phyloP scores from a whole-genome alignment of 1,140 invertebrate genomes.

The Antheraea pernyi region DNA sequence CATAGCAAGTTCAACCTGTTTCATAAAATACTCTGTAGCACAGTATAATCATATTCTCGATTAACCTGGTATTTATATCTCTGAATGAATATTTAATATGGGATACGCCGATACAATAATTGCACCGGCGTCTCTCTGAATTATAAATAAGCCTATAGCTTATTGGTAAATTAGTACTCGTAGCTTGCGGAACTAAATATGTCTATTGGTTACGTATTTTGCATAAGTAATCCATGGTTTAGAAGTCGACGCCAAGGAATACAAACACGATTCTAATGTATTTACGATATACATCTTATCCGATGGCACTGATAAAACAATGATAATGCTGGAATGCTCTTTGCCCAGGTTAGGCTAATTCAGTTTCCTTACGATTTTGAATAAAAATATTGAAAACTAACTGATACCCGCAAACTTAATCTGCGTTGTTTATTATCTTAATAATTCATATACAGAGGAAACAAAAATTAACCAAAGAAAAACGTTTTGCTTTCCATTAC shows the following conservation, averaged over 20 bases:
- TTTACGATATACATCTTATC: too few species aligned
- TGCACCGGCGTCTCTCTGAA: slow-evolving; percentile 27
- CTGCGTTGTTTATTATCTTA: too few species aligned
- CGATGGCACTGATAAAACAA: too few species aligned
- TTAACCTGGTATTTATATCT: slow-evolving; percentile 6
- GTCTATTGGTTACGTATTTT: slow-evolving; percentile 3
- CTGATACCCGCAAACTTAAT: too few species aligned
- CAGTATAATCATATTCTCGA: neutral
- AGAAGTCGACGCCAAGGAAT: neutral
- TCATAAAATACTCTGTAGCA: neutral
- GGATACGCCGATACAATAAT: slow-evolving; percentile 29
- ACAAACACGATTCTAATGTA: neutral
- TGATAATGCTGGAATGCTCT: too few species aligned
- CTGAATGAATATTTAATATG: slow-evolving; percentile 18
- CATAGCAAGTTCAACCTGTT: neutral
- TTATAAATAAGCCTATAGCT: slow-evolving; percentile 25
- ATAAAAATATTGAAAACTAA: too few species aligned
- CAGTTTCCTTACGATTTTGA: too few species aligned
- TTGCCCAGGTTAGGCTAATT: too few species aligned
- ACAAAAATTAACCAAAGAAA: too few species aligned
- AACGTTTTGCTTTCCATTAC: too few species aligned
- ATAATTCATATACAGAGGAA: too few species aligned
- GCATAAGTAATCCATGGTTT: slow-evolving; percentile 8
- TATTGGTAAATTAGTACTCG: slow-evolving; percentile 16
- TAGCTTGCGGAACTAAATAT: neutral